Evolutionary conservation across 2,113 vertebrate genomes (phyloP), one percentile per base, ranked within the genome.

Genomic region (Bubo bubo): DNA sequence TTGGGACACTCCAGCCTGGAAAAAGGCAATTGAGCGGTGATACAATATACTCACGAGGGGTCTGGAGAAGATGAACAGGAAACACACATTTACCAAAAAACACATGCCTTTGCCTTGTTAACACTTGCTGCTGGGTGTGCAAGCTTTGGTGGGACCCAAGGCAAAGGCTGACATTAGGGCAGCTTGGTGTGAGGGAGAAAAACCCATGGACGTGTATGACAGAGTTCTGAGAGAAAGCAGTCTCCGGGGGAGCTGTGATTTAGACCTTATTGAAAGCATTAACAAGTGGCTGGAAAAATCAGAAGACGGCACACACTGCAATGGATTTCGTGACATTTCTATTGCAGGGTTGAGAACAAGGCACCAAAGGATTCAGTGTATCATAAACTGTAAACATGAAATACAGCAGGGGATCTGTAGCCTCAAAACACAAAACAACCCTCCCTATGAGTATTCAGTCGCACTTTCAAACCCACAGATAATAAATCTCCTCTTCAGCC

Each of bases 371-470:
- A 63, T 80, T 84, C 74, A 16, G 95, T 3, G 22, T 37, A 88
- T 88, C 63, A 86, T 60, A 43, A 95, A 90, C 62, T 91, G 88
- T 6, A 91, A 94, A 94, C 81, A 91, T 43, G 74, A 90, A 83
- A 90, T 95, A 41, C 92, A 95, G 95, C 95, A 97, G 93, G 95
- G 79, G 82, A 93, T 66, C 86, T 55, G 86, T 70, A 58, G 93
- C 92, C 97, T 93, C 47, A 12, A 50, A 95, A 92, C 94, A 93
- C 84, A 95, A 37, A 93, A 12, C 91, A 90, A 12, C 34, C 76
- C 49, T 93, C 85, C 66, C 50, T 84, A 43, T 3, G 81, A 92
- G 66, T 1, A 4, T 55, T 84, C 85, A 67, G 67, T 3, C 0
- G 0, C 21, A 4, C 74, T 86, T 93, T 60, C 67, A 80, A 80